Base-by-base conservation (phyloP, 2,797 vertebrate species). In the Mus caroli region DNA sequence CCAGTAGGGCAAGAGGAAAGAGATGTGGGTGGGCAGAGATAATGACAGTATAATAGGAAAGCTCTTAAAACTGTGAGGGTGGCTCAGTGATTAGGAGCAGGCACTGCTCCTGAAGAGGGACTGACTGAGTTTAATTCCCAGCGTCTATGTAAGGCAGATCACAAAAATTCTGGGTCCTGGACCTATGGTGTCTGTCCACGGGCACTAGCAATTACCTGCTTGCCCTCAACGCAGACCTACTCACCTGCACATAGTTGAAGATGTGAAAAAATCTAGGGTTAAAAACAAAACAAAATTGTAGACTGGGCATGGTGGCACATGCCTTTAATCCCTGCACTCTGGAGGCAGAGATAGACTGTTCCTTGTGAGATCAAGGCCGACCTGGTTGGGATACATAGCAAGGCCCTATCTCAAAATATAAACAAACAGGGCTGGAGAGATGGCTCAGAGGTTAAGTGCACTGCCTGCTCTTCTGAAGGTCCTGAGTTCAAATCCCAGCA, bases 1-100 rank as follows among this genome's bases (percentile, higher is more conserved):
- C 96, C 82, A 19, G 50, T 46, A 79, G 58, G 92, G 84, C 31
- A 54, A 75, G 46, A 83, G 40, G 52, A 83, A 76, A 62, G 67
- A 71, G 17, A 14, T 28, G 28, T 43, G 22, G 26, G 22, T 12
- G 20, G 67, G 5, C 43, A 37, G 34, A 34, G 54, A 34, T 3
- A 43, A 40, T 11, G 58, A 84, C 0, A 11, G 2, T 43, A 58
- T 5, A 64, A 10, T 3, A 7, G 54, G 54, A 60, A 31, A 4
- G 13, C 28, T 12, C 11, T 3, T 14, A 52, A 82, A 31, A 56
- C 56, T 40, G 62, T 52, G 69, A 64, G 62, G 34, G 19, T 73
- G 43, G 28, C 91, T 64, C 7, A 22, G 40, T 40, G 56, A 17
- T 60, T 31, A 58, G 34, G 54, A 34, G 69, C 14, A 20, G n/a